A percentile compares a stretch with the other conserved stretches of the same genome.
Conservation (phyloP, 2,113 vertebrate genomes). For the Planiliza haematocheilus region DNA sequence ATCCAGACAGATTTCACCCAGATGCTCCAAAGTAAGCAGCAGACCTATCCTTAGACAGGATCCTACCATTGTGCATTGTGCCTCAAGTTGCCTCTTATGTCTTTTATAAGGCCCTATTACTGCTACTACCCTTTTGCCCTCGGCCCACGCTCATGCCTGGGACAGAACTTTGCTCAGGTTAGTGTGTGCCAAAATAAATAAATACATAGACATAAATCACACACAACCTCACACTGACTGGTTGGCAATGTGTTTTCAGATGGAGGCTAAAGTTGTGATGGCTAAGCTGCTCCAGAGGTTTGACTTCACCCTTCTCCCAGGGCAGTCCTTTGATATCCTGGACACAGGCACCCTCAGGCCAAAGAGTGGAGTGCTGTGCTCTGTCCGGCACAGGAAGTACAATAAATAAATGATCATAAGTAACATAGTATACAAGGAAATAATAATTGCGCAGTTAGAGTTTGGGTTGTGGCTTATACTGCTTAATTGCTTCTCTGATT, state of each 20-base stretch:
- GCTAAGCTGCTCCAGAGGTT: constrained; percentile 94
- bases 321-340: constrained; percentile 86
- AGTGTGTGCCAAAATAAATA: constrained; percentile 9
- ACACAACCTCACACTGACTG: neutral
- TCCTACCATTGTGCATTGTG: too few relatives aligned
- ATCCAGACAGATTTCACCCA: constrained; percentile 92
- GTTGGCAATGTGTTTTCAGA: constrained; percentile 77
- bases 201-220: neutral
- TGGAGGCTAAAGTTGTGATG: constrained; percentile 94
- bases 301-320: constrained; percentile 86
- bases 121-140: constrained; percentile 91
- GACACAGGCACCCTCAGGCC: constrained; percentile 86
- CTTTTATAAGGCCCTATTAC: constrained; percentile 79
- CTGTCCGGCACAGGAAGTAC: constrained; percentile 76
- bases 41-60: too few relatives aligned
- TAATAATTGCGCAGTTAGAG: neutral
- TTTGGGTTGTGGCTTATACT: neutral
- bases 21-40: constrained; percentile 88
- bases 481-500: too few relatives aligned
- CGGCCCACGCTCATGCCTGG: constrained; percentile 91
- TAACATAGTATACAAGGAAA: neutral
- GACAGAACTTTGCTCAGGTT: constrained; percentile 92
- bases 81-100: neutral
- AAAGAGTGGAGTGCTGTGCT: constrained; percentile 87
- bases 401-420: neutral